Evolutionary conservation across 2,888 invertebrate genomes (phyloP).

Genomic region (Hyalella azteca): DNA sequence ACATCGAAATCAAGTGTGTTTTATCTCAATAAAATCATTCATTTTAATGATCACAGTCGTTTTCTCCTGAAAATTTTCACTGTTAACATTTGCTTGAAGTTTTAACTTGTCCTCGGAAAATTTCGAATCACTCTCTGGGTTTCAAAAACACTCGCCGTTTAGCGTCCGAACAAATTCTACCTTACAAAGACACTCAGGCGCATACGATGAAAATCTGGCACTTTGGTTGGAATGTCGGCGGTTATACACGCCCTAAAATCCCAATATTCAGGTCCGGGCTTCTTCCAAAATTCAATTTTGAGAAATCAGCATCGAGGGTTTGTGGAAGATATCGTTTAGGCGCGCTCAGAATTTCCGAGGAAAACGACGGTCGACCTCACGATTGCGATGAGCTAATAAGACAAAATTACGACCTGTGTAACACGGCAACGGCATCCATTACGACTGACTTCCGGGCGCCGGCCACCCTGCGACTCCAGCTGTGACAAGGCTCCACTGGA

Average conservation of each 20-base stretch:
- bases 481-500: background rate
- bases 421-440: slow-evolving; percentile 14
- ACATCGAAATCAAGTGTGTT: too few relatives aligned
- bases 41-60: too few relatives aligned
- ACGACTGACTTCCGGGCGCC: background rate
- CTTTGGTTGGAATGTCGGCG: background rate
- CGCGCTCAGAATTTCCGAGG: slow-evolving; percentile 1
- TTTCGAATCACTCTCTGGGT: slow-evolving; percentile 4
- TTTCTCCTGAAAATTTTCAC: too few relatives aligned
- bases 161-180: background rate
- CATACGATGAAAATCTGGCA: slow-evolving; percentile 22
- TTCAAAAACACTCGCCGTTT: background rate
- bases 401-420: slow-evolving; percentile 5
- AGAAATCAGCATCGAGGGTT: slow-evolving; percentile 22
- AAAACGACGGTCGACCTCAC: slow-evolving; percentile 28
- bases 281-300: slow-evolving; percentile 29
- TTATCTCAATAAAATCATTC: too few relatives aligned
- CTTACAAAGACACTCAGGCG: background rate
- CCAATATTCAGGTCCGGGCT: slow-evolving; percentile 19
- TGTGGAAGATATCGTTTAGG: slow-evolving; percentile 5
- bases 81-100: too few relatives aligned
- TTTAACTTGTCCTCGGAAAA: background rate
- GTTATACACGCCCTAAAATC: slow-evolving; percentile 29
- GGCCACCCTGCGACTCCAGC: background rate
- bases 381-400: slow-evolving; percentile 30